Percentiles rank a stretch among this genome's conserved stretches.
phyloP scores from a whole-genome alignment of 2,888 invertebrate species.

The Vesta saturnalis region DNA sequence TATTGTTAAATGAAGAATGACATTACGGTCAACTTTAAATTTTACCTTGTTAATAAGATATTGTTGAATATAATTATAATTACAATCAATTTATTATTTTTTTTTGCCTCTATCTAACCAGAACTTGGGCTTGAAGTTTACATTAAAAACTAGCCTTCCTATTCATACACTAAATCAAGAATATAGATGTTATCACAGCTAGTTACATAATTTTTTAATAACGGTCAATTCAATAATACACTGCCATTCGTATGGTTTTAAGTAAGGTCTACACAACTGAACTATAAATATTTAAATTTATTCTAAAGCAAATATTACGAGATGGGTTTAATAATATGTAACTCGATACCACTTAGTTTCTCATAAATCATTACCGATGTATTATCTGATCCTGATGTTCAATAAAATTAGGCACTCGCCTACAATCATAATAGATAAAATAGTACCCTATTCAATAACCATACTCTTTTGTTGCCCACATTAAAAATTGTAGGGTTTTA shows the following conservation, averaged over 20 bases:
- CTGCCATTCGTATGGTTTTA: constrained; percentile 9
- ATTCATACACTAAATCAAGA: constrained; percentile 21
- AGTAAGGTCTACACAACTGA: not conserved
- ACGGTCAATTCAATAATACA: constrained; percentile 11
- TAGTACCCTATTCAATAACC: constrained; percentile 31
- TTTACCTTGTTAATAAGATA: not conserved
- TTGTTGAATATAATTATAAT: not conserved
- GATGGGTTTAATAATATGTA: constrained; percentile 48
- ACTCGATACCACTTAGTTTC: constrained; percentile 48
- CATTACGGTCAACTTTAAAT: no score
- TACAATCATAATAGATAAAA: constrained; percentile 36
- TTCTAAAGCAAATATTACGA: constrained; percentile 46
- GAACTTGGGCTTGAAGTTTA: constrained; percentile 2
- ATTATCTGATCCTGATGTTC: constrained; percentile 41
- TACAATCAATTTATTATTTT: constrained; percentile 3
- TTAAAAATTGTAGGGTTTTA: constrained; percentile 20
- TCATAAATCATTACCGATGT: constrained; percentile 45
- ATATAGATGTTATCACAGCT: constrained; percentile 17
- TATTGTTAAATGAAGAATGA: no score
- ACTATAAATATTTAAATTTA: constrained; percentile 43
- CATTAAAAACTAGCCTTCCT: constrained; percentile 4
- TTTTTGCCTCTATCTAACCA: constrained; percentile 3
- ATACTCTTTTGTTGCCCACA: constrained; percentile 24
- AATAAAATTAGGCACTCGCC: constrained; percentile 38
- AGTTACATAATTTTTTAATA: constrained; percentile 19